phyloP scores from a whole-genome alignment of 2,113 vertebrate genomes.

The Spilogale gracilis region DNA sequence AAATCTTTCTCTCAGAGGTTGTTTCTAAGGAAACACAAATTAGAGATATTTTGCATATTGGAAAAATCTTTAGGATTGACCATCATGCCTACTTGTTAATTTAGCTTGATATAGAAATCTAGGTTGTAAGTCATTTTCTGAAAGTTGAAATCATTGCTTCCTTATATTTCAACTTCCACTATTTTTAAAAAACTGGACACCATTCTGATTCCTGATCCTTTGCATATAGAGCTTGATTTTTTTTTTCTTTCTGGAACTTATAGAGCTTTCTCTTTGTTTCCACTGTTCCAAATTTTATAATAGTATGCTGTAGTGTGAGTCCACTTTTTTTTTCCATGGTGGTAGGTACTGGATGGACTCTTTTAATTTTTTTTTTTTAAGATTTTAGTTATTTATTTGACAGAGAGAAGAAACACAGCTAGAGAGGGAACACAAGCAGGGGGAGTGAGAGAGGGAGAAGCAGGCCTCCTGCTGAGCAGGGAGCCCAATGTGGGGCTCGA shows the following conservation, averaged over 20 bases:
- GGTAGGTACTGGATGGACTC: not conserved
- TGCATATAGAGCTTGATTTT: not conserved
- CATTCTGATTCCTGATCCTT: not conserved
- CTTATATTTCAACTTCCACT: not conserved
- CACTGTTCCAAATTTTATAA: not conserved
- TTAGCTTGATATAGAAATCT: conserved; percentile 9
- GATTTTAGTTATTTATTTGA: no score
- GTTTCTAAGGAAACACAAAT: not conserved
- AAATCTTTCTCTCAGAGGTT: not conserved
- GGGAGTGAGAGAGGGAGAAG: no score
- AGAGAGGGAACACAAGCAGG: no score
- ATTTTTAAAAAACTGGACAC: not conserved
- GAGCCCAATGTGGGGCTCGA: no score
- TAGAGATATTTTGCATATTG: not conserved
- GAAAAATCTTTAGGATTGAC: not conserved
- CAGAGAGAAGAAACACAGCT: no score
- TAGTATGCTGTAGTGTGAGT: not conserved
- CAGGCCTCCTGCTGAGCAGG: no score
- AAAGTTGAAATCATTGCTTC: not conserved
- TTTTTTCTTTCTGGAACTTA: not conserved
- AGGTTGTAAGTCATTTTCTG: conserved; percentile 3
- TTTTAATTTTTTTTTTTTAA: not conserved
- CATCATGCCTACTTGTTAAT: not conserved
- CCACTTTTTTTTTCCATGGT: not conserved
- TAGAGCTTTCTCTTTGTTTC: not conserved